These are phyloP conservation scores for Acrobasis repandana DNA, from an alignment of 2,888 invertebrate genomes.

Conservation along the genomic window DNA sequence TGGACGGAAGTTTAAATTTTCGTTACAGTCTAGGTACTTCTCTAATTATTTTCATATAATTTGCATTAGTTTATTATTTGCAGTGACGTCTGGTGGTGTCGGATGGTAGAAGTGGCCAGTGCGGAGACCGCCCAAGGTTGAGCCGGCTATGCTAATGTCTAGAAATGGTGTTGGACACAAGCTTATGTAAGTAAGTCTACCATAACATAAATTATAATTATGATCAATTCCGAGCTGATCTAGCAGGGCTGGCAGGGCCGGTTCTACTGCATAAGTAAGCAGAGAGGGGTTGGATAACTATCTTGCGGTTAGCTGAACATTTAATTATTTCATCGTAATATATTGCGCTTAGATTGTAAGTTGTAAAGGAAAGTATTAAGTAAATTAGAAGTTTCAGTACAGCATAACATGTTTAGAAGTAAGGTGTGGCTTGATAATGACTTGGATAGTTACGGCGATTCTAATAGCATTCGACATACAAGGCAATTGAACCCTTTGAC, in stretches of 20 bases:
- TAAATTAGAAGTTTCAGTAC: neutral
- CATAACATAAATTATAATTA: constrained; percentile 49
- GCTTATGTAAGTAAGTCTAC: constrained; percentile 38
- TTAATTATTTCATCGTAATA: constrained; percentile 7
- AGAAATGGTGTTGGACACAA: constrained; percentile 31
- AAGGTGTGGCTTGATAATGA: constrained; percentile 2
- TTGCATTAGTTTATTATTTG: constrained; percentile 39
- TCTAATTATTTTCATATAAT: constrained; percentile 37
- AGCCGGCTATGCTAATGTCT: constrained; percentile 47
- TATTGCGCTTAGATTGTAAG: constrained; percentile 8
- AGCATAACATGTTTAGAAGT: neutral
- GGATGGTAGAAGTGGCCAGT: constrained; percentile 33
- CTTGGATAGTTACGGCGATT: constrained; percentile 7
- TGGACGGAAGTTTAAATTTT: constrained; percentile 45
- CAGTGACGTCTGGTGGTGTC: constrained; percentile 36
- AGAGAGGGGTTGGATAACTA: constrained; percentile 22
- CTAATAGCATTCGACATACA: constrained; percentile 23
- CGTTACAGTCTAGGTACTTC: constrained; percentile 31
- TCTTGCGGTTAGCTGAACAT: constrained; percentile 17
- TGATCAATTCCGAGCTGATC: constrained; percentile 40
- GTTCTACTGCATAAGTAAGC: constrained; percentile 39
- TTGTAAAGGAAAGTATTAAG: constrained; percentile 15
- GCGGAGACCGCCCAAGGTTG: constrained; percentile 46
- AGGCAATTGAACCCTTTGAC: constrained; percentile 44
- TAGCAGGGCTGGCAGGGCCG: constrained; percentile 42